Percentiles rank a stretch among this genome's conserved stretches.
These are phyloP conservation scores for Amphimallon solstitiale DNA, from an alignment of 2,888 invertebrate species.

Conservation along the genomic window DNA sequence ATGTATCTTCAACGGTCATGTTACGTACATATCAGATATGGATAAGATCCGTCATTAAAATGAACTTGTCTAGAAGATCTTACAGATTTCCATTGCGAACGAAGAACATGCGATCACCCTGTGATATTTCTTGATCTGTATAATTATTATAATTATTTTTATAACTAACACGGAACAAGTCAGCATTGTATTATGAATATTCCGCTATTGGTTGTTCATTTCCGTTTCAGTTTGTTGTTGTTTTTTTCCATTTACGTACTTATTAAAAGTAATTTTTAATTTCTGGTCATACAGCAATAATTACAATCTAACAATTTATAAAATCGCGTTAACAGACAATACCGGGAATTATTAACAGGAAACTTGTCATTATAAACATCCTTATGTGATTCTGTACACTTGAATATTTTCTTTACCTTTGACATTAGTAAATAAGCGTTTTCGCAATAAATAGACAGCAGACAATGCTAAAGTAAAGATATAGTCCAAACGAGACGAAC, in stretches of 20 bases:
- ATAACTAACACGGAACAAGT: background rate
- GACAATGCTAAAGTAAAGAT: background rate
- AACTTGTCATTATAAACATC: constrained; percentile 43
- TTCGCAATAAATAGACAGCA: background rate
- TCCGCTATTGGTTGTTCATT: background rate
- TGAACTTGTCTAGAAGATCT: no score
- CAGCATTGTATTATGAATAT: background rate
- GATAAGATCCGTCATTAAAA: no score
- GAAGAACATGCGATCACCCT: no score
- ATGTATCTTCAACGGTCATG: no score
- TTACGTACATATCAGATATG: no score
- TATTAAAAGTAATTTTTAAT: constrained; percentile 12
- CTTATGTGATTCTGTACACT: constrained; percentile 31
- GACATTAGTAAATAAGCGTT: constrained; percentile 35
- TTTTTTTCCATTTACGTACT: background rate
- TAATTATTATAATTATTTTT: background rate
- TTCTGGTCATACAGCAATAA: constrained; percentile 11
- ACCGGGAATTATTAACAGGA: constrained; percentile 44
- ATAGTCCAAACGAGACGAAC: background rate
- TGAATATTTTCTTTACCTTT: constrained; percentile 35
- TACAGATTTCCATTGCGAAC: no score
- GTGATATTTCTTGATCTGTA: background rate
- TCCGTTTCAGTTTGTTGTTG: background rate
- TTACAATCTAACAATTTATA: constrained; percentile 23
- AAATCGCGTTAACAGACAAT: constrained; percentile 33